Evolutionary conservation across 2,113 vertebrate species (phyloP).

Genomic region (Pyrgilauda ruficollis): DNA sequence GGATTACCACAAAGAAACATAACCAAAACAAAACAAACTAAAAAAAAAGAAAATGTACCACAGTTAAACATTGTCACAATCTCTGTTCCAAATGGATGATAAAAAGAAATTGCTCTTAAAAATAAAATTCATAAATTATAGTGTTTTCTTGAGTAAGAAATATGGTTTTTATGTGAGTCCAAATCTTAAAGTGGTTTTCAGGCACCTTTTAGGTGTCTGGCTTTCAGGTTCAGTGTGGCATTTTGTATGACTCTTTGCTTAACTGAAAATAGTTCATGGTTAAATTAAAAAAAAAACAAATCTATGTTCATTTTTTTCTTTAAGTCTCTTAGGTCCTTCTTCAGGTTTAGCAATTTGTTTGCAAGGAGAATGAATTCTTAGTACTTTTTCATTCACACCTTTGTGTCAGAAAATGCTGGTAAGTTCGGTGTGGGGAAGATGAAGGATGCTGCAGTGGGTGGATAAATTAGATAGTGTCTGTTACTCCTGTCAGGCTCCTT

Average conservation of each 20-base stretch:
- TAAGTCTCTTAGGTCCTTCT: not conserved
- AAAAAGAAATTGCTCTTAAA: not conserved
- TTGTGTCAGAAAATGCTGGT: not conserved
- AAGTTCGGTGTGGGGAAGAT: not conserved
- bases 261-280: not conserved
- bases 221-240: not conserved
- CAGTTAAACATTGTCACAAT: not conserved
- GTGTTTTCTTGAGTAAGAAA: not conserved
- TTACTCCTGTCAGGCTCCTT: not conserved
- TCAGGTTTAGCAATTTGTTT: not conserved
- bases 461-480: not conserved
- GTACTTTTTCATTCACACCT: not conserved
- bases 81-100: not conserved
- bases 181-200: not conserved
- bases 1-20: not conserved
- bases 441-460: not conserved
- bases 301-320: not conserved
- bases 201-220: not conserved
- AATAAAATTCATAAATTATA: not conserved
- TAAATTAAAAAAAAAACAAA: not conserved
- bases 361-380: not conserved
- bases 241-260: not conserved
- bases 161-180: not conserved
- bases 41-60: not conserved
- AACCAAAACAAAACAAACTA: not conserved